Evolutionary conservation across 2,113 vertebrate genomes (phyloP).

Genomic region (Toxotes jaculatrix): DNA sequence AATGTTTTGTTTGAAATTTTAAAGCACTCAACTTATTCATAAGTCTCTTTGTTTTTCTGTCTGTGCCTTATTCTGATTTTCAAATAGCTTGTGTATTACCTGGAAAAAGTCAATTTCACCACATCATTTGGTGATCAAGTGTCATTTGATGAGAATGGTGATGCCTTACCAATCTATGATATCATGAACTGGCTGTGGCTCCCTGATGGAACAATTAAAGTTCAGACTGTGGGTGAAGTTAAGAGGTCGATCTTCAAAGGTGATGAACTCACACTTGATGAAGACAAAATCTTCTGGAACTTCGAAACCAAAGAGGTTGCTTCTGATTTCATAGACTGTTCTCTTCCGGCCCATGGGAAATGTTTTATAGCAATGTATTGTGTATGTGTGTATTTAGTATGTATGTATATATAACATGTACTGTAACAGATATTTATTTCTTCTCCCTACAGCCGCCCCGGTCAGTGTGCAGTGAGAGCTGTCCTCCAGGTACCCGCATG

Average conservation of each 20-base stretch:
- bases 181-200: slow-evolving; percentile 77
- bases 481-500: slow-evolving; percentile 81
- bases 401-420: too few species aligned
- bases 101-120: slow-evolving; percentile 78
- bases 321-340: not conserved
- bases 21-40: too few species aligned
- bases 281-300: slow-evolving; percentile 76
- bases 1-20: too few species aligned
- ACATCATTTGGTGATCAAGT: slow-evolving; percentile 76
- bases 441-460: slow-evolving; percentile 38
- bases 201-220: slow-evolving; percentile 53
- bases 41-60: too few species aligned
- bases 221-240: slow-evolving; percentile 66
- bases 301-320: slow-evolving; percentile 54
- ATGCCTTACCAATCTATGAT: slow-evolving; percentile 79
- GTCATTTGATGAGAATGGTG: slow-evolving; percentile 79
- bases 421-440: not conserved
- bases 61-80: too few species aligned
- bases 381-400: not conserved
- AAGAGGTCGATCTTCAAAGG: slow-evolving; percentile 49
- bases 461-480: slow-evolving; percentile 81
- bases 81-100: slow-evolving; percentile 55
- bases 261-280: slow-evolving; percentile 70
- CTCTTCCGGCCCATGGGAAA: not conserved
- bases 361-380: not conserved